Evolutionary conservation across 2,113 vertebrate species (phyloP).

Genomic region (Chelonoidis abingdonii): DNA sequence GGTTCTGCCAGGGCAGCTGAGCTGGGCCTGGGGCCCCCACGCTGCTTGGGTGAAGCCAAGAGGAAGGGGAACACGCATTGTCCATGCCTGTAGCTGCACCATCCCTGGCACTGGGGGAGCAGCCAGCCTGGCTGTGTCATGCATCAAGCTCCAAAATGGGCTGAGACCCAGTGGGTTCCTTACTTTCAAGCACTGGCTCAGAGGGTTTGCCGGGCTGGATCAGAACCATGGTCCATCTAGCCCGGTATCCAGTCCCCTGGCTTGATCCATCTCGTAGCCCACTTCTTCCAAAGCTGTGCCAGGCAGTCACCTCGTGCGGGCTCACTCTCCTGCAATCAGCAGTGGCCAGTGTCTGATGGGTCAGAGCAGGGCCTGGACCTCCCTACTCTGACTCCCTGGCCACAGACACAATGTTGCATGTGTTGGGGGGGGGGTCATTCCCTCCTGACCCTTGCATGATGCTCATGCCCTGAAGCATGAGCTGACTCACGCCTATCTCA

Average conservation of each 20-base stretch:
- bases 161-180: not conserved
- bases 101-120: not conserved
- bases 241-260: no score
- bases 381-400: not conserved
- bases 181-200: not conserved
- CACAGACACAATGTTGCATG: not conserved
- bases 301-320: not conserved
- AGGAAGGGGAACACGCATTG: not conserved
- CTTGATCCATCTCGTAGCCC: not conserved
- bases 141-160: not conserved
- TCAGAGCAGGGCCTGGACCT: not conserved
- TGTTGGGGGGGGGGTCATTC: not conserved
- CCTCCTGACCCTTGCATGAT: not conserved
- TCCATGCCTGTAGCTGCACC: not conserved
- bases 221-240: not conserved
- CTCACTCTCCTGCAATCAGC: not conserved
- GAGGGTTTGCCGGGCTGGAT: not conserved
- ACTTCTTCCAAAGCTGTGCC: not conserved
- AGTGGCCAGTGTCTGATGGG: not conserved
- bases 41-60: not conserved
- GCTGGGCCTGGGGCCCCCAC: not conserved
- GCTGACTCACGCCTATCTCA: not conserved
- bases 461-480: not conserved
- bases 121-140: not conserved
- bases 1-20: not conserved